These are phyloP conservation scores for Phortica okadai DNA, from an alignment of 2,888 invertebrate genomes.

Conservation along the genomic window DNA sequence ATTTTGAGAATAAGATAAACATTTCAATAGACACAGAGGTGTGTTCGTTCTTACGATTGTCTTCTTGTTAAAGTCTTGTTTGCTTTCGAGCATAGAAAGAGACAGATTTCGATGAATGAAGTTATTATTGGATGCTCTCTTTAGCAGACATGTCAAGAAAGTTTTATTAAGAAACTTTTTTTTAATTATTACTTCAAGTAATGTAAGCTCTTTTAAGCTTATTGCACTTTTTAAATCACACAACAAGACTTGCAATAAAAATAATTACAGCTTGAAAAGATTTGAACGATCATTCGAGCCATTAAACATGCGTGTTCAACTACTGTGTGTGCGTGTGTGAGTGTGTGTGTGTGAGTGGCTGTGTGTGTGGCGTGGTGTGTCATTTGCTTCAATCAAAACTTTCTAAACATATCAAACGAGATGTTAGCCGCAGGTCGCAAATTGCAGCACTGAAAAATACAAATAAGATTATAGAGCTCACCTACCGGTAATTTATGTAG, in stretches of 20 bases:
- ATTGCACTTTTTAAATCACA: too few relatives aligned
- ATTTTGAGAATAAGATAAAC: not conserved
- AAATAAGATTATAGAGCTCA: slow-evolving; percentile 61
- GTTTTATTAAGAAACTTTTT: too few relatives aligned
- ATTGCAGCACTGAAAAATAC: slow-evolving; percentile 49
- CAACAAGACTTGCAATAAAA: too few relatives aligned
- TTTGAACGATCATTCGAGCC: not conserved
- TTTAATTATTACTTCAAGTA: too few relatives aligned
- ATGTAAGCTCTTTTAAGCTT: too few relatives aligned
- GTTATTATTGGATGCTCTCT: too few relatives aligned
- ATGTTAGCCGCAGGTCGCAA: slow-evolving; percentile 64
- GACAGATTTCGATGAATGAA: too few relatives aligned
- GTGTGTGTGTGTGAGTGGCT: not conserved
- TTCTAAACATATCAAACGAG: slow-evolving; percentile 10
- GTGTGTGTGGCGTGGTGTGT: not conserved
- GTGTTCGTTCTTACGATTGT: not conserved
- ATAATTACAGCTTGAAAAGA: too few relatives aligned
- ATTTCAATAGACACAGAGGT: not conserved
- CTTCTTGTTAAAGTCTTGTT: too few relatives aligned
- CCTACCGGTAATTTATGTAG: not conserved
- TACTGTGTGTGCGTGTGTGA: not conserved
- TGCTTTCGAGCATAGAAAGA: too few relatives aligned
- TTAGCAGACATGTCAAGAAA: too few relatives aligned
- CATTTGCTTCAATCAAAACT: slow-evolving; percentile 18
- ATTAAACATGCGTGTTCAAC: slow-evolving; percentile 14